A percentile compares a stretch with the other conserved stretches of the same genome.
phyloP scores from a whole-genome alignment of 1,140 invertebrate species.

The Scaptodrosophila lebanonensis region DNA sequence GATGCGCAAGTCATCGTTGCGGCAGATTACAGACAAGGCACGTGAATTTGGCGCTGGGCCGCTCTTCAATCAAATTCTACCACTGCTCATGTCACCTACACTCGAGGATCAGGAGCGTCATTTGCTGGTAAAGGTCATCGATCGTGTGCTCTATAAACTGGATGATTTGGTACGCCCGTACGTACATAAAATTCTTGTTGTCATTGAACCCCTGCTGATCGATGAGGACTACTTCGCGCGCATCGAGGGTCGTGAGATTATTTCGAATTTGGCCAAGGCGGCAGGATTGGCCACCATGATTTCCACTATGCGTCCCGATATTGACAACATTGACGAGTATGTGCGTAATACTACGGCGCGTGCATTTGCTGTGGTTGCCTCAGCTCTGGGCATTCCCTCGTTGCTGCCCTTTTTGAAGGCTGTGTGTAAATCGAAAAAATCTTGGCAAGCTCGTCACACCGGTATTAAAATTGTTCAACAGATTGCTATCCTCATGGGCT shows the following conservation, averaged over 20 bases:
- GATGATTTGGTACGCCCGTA: conserved; percentile 99
- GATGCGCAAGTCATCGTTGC: conserved; percentile 97
- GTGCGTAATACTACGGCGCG: conserved; percentile 99
- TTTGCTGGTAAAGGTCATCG: conserved; percentile 99
- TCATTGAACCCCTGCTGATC: conserved; percentile 98
- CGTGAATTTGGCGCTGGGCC: conserved; percentile 98
- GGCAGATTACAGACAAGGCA: conserved; percentile 99
- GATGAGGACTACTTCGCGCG: conserved; percentile 99
- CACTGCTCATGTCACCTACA: conserved; percentile 98
- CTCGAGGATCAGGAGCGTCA: conserved; percentile 99
- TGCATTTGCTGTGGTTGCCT: conserved; percentile 99
- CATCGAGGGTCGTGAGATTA: conserved; percentile 99
- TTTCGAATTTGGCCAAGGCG: conserved; percentile 99
- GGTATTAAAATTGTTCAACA: conserved; percentile 99
- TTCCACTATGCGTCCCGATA: conserved; percentile 99
- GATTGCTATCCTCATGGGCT: conserved; percentile 99
- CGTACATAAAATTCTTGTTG: conserved; percentile 99
- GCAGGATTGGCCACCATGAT: conserved; percentile 99
- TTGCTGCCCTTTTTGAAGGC: conserved; percentile 99
- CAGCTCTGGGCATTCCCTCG: conserved; percentile 98
- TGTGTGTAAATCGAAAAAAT: conserved; percentile 99
- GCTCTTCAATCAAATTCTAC: conserved; percentile 99
- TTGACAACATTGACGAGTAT: conserved; percentile 99
- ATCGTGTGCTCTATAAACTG: conserved; percentile 98
- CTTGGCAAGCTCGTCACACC: conserved; percentile 99